Percentiles rank a stretch among this genome's conserved stretches.
phyloP scores from a whole-genome alignment of 2,797 vertebrate species.

The Microhierax caerulescens region DNA sequence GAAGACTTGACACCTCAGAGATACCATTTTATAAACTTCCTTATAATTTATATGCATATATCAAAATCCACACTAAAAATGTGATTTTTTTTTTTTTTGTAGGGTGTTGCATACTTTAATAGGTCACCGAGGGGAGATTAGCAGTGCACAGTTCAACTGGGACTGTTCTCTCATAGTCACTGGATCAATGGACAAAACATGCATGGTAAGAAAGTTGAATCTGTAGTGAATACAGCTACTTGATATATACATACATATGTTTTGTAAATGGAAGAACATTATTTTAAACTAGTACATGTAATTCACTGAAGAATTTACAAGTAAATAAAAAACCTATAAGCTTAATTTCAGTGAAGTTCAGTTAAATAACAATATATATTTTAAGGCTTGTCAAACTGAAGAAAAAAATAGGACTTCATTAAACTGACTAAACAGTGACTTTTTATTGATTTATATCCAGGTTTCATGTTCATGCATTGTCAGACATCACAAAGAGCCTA shows the following conservation, averaged over 20 bases:
- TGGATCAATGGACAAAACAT: slow-evolving; percentile 92
- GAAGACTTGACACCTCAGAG: slow-evolving; percentile 9
- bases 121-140: slow-evolving; percentile 90
- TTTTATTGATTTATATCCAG: background rate
- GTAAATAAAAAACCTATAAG: background rate
- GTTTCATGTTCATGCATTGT: background rate
- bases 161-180: slow-evolving; percentile 88
- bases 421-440: background rate
- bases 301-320: background rate
- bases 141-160: slow-evolving; percentile 92
- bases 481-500: background rate
- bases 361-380: background rate
- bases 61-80: background rate
- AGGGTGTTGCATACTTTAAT: slow-evolving; percentile 85
- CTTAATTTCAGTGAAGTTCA: background rate
- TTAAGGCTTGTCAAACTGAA: background rate
- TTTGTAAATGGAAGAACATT: background rate
- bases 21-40: background rate
- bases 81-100: background rate
- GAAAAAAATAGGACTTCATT: background rate
- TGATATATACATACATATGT: background rate
- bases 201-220: slow-evolving; percentile 81
- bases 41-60: background rate
- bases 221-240: background rate
- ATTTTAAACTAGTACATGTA: background rate